These are phyloP conservation scores for Polydrusus pterygomalis DNA, from an alignment of 2,888 invertebrate genomes.

Conservation along the genomic window DNA sequence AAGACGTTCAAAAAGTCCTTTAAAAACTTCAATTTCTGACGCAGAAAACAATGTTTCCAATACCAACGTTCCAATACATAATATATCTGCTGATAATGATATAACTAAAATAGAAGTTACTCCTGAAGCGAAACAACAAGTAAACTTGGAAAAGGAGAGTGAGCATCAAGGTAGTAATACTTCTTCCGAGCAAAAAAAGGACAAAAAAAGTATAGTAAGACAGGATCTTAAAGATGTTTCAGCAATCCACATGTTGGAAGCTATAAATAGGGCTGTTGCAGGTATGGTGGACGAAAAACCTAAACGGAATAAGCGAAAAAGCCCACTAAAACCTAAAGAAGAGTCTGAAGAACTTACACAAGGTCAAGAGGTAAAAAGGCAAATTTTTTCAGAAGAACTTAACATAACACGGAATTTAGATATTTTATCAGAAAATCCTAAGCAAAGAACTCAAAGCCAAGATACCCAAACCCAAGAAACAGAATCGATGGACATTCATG, in stretches of 20 bases:
- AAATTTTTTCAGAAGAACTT: neutral
- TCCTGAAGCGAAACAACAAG: neutral
- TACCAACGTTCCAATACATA: neutral
- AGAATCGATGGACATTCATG: constrained; percentile 48
- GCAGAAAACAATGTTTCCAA: neutral
- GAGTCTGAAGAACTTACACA: neutral
- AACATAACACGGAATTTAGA: neutral
- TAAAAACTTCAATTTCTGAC: neutral
- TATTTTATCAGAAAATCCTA: neutral
- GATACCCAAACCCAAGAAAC: constrained; percentile 53
- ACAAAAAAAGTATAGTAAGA: neutral
- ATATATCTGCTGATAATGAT: neutral
- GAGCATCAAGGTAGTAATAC: neutral
- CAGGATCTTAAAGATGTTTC: neutral
- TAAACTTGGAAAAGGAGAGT: neutral
- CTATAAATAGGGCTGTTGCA: neutral
- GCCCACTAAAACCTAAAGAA: neutral
- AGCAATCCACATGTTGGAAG: neutral
- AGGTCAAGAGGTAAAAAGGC: constrained; percentile 9
- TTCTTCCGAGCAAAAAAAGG: neutral
- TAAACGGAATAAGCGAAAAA: neutral
- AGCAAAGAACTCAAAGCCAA: constrained; percentile 47
- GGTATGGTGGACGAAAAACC: neutral
- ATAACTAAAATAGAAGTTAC: neutral
- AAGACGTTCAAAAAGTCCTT: neutral